Base-by-base conservation (phyloP, 2,888 invertebrate species). In the Odontocolon sp. region DNA sequence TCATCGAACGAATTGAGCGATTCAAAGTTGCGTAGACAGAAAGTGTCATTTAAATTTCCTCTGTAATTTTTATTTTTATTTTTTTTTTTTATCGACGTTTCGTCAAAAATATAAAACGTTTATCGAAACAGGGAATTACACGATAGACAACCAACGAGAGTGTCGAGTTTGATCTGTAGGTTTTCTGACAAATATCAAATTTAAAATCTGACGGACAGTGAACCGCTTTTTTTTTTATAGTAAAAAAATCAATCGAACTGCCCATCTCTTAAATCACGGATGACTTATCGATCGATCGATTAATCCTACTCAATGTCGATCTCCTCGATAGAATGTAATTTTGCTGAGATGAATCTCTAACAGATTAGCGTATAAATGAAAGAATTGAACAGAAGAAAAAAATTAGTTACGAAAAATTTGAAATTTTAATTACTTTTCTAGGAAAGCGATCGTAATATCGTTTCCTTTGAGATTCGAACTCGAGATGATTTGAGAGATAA, bases 261-360 rank as follows among this genome's bases (percentile, higher is more conserved):
- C 16, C 38, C 11, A 21, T 40, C 36, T 21, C 36, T 42, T 45
- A 26, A 9, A 31, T 21, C 33, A 3, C 28, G 9, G 36, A 8
- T 14, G n/a, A 45, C n/a, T 28, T 28, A 36, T 9, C 23, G 45
- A 36, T 54, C 11, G 40, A 28, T 6, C 36, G 26, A 68, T 54
- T 38, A 54, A 45, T 14, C 8, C 23, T 21, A 6, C 23, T 8
- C 14, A 26, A 6, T n/a, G n/a, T n/a, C 47, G 31, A 18, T 14
- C 21, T 1, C 6, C 52, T 11, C 26, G 52, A 47, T 31, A 9
- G 57, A 72, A 21, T 56, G 52, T 52, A n/a, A 52, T 38, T n/a
- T n/a, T 9, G 18, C 3, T 2, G 38, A 1, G 0, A 40, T 16
- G 14, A 16, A 40, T 3, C 14, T n/a, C n/a, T n/a, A n/a, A 40